Evolutionary conservation across 2,888 invertebrate genomes (phyloP).

Genomic region (Eupithecia centaureata): DNA sequence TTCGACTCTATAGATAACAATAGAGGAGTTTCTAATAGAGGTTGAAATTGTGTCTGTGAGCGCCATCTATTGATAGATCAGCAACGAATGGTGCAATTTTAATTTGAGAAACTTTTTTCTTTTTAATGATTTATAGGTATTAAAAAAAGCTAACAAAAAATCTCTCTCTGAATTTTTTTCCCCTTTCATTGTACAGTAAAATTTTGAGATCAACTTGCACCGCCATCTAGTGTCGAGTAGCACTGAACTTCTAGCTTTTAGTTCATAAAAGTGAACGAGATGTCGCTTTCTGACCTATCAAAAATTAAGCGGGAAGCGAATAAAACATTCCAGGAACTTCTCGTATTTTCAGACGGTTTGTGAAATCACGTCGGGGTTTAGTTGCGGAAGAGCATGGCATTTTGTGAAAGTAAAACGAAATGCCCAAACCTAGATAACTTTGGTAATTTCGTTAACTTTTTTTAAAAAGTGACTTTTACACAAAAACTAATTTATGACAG

Average conservation of each 20-base stretch:
- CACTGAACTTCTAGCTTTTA: neutral
- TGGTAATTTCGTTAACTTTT: neutral
- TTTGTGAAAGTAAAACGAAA: neutral
- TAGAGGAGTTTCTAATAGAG: neutral
- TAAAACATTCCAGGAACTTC: constrained; percentile 17
- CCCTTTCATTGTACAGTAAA: no score
- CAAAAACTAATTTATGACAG: no score
- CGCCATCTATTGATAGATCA: constrained; percentile 53
- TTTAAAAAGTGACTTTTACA: no score
- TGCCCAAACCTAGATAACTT: no score
- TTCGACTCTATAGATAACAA: neutral
- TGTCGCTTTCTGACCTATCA: constrained; percentile 16
- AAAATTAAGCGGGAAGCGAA: constrained; percentile 11
- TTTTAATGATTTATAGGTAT: neutral
- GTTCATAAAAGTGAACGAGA: constrained; percentile 9
- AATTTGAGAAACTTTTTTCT: neutral
- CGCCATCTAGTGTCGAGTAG: constrained; percentile 31
- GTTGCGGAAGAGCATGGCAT: neutral
- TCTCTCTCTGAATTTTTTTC: neutral
- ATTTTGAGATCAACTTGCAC: neutral
- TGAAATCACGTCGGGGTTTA: neutral
- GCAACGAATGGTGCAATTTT: constrained; percentile 1
- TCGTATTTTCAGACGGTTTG: constrained; percentile 4
- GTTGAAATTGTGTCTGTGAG: constrained; percentile 17
- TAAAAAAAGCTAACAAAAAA: neutral